These are phyloP conservation scores for Tuberolachnus salignus DNA, from an alignment of 2,888 invertebrate species.

Conservation along the genomic window DNA sequence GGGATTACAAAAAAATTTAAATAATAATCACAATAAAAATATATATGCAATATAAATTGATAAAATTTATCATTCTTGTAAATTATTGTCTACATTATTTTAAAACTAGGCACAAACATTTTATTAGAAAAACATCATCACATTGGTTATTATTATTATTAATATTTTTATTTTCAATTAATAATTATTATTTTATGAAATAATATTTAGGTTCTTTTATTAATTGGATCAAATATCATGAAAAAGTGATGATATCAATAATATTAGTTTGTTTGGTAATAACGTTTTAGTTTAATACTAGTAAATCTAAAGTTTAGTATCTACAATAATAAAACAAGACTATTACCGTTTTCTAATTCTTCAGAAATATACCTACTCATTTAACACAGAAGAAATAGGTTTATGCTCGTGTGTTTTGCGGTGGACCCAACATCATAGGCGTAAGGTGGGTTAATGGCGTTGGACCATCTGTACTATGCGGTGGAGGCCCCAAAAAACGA, in stretches of 20 bases:
- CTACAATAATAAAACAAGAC: slow-evolving; percentile 26
- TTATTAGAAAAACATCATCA: slow-evolving; percentile 28
- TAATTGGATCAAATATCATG: neutral
- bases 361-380: slow-evolving; percentile 38
- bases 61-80: slow-evolving; percentile 25
- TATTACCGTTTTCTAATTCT: slow-evolving; percentile 39
- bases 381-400: slow-evolving; percentile 37
- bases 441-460: slow-evolving; percentile 55
- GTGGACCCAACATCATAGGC: slow-evolving; percentile 54
- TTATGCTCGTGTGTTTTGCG: slow-evolving; percentile 53
- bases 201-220: neutral
- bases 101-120: slow-evolving; percentile 34
- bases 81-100: slow-evolving; percentile 28
- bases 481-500: slow-evolving; percentile 48
- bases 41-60: slow-evolving; percentile 32
- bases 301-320: slow-evolving; percentile 1
- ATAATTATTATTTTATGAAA: neutral
- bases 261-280: slow-evolving; percentile 12
- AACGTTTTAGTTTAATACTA: neutral
- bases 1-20: neutral
- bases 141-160: neutral
- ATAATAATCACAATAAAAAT: slow-evolving; percentile 14
- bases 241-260: slow-evolving; percentile 25
- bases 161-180: neutral
- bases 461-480: slow-evolving; percentile 50